Base-by-base conservation (phyloP, 2,113 vertebrate genomes). In the Oryctolagus cuniculus region DNA sequence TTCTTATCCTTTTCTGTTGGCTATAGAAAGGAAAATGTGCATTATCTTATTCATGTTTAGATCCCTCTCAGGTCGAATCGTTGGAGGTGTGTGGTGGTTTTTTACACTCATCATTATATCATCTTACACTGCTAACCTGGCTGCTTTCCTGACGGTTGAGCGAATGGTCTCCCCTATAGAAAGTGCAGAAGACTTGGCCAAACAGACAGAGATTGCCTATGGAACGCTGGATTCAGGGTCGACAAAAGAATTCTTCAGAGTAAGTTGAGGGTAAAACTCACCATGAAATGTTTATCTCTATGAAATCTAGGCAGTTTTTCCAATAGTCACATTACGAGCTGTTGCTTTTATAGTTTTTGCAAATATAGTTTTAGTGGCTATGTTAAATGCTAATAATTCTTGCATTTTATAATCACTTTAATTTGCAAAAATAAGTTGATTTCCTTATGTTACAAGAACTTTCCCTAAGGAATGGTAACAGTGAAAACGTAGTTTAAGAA, bases 21-120 rank as follows among this genome's bases (percentile, higher is more conserved):
- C 90, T 91, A 94, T 82, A 98, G 89, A 96, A 84, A 94, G 96
- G 97, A 98, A 98, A 98, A 96, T 87, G 81, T 97, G 93, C 95
- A 96, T 98, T 97, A 97, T 96, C 70, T 98, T 98, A 93, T 98
- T 96, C 97, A 22, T 98, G 95, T 98, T 98, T 98, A 99, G 99
- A 98, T 99, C 99, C 96, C 98, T 99, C 98, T 99, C 99, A 95
- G 99, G 99, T 97, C 99, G 99, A 67, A 99, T 99, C 96, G 99
- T 99, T 24, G 99, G 99, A 97, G 99, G 99, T 66, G 99, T 99
- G 75, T 99, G 99, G 99, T 99, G 99, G 99, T 99, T 99, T 99
- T 99, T 99, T 98, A 99, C 99, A 1, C 99, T 99, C 93, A 99
- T 99, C 98, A 99, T 99, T 98, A 99, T 99, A 98, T 99, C 99